Percentiles rank a stretch among this genome's conserved stretches.
Evolutionary conservation across 2,797 vertebrate species (phyloP).

Genomic region (Kryptolebias ocellatus): DNA sequence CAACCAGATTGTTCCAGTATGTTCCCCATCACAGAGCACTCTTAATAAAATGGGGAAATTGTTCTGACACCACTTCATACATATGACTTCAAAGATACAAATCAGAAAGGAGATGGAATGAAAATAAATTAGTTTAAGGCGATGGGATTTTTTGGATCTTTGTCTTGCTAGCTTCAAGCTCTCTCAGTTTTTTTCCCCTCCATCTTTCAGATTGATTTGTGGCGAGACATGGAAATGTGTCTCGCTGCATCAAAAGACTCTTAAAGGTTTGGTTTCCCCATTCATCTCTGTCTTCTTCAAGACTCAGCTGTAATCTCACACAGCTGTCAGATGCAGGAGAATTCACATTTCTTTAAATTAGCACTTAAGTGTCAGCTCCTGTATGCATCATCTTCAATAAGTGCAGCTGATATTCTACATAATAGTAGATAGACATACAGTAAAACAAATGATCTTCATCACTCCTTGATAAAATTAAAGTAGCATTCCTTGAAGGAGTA

Average conservation of each 20-base stretch:
- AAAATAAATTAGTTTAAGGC: conserved; percentile 54
- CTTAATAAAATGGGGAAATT: conserved; percentile 67
- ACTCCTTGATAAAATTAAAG: neutral
- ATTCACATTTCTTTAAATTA: conserved; percentile 33
- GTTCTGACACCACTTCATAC: conserved; percentile 62
- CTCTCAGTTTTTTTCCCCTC: conserved; percentile 8
- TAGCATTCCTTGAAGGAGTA: too few species aligned
- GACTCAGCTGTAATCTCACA: conserved; percentile 48
- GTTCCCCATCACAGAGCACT: conserved; percentile 51
- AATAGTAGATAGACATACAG: neutral
- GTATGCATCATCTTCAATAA: neutral
- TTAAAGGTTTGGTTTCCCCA: conserved; percentile 39
- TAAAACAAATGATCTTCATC: too few species aligned
- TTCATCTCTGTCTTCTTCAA: conserved; percentile 35
- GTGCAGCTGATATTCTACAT: neutral
- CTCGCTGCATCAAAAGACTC: conserved; percentile 46
- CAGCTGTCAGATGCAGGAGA: conserved; percentile 48
- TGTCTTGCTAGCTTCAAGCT: conserved; percentile 42
- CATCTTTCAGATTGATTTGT: conserved; percentile 60
- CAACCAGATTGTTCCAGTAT: conserved; percentile 76
- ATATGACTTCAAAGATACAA: conserved; percentile 63
- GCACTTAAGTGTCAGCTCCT: neutral
- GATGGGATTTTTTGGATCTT: conserved; percentile 47
- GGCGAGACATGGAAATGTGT: conserved; percentile 45
- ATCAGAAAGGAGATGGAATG: conserved; percentile 44